Percentiles rank a stretch among this genome's conserved stretches.
Evolutionary conservation across 2,797 vertebrate species (phyloP).

Genomic region (Oreochromis mossambicus): DNA sequence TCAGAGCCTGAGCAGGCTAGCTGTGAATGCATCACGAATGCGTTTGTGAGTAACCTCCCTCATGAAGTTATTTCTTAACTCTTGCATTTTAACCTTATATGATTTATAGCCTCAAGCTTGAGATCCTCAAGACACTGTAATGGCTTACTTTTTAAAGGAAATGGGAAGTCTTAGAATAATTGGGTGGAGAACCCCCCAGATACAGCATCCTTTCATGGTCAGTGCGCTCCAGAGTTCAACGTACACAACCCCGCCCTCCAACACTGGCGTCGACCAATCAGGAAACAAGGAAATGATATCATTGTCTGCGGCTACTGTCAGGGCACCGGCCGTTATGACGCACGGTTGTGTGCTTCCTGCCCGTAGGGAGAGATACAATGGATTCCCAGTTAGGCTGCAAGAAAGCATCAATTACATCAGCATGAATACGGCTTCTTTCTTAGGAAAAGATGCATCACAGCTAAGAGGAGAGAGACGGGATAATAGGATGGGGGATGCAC

Average conservation of each 20-base stretch:
- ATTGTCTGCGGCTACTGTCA: slow-evolving; percentile 45
- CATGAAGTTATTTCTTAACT: background rate
- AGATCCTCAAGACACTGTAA: background rate
- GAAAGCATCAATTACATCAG: slow-evolving; percentile 2
- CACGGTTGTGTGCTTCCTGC: slow-evolving; percentile 43
- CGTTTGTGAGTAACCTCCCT: background rate
- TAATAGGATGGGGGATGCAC: background rate
- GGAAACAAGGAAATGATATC: slow-evolving; percentile 62
- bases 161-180: slow-evolving; percentile 49
- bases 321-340: slow-evolving; percentile 26
- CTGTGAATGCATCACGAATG: background rate
- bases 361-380: slow-evolving; percentile 45
- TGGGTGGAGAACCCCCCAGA: slow-evolving; percentile 9
- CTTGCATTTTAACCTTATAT: background rate
- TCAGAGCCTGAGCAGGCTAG: background rate
- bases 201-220: slow-evolving; percentile 41
- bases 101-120: slow-evolving; percentile 1
- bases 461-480: background rate
- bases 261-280: slow-evolving; percentile 16
- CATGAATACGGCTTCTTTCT: slow-evolving; percentile 24
- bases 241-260: background rate
- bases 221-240: slow-evolving; percentile 1
- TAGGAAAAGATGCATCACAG: background rate
- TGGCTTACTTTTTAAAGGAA: slow-evolving; percentile 26
- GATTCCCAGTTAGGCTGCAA: slow-evolving; percentile 33